A percentile compares a stretch with the other conserved stretches of the same genome.
Conservation (phyloP, 2,113 vertebrate species). For the Ptyas mucosa region DNA sequence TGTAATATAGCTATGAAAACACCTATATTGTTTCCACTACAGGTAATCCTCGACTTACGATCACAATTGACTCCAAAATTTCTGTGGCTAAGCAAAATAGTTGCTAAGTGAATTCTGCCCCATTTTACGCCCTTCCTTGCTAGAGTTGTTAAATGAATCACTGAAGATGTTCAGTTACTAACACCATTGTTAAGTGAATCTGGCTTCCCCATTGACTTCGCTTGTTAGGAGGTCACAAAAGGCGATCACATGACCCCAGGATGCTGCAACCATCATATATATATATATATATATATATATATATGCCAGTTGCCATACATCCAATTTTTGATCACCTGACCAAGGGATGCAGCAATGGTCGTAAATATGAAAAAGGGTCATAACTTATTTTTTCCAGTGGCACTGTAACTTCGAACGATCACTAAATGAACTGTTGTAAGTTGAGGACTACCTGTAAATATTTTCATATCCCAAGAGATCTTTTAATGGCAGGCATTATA, state of each 20-base stretch:
- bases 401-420: not conserved
- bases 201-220: not conserved
- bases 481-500: slow-evolving; percentile 33
- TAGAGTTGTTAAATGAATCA: not conserved
- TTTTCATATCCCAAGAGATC: slow-evolving; percentile 36
- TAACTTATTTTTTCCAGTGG: not conserved
- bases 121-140: not conserved
- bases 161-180: not conserved
- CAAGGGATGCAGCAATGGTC: not conserved
- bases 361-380: not conserved
- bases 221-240: not conserved
- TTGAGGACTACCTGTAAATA: not conserved
- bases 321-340: not conserved
- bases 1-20: not conserved
- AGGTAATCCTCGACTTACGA: not conserved
- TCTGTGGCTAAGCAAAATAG: not conserved
- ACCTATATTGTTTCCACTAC: not conserved
- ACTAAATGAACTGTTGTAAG: not conserved
- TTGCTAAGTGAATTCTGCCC: not conserved
- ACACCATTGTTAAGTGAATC: not conserved
- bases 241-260: not conserved
- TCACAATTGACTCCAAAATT: not conserved
- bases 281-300: not conserved
- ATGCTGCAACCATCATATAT: not conserved
- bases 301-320: not conserved